Evolutionary conservation across 2,113 vertebrate species (phyloP), one percentile per base, ranked within the genome.

Genomic region (Nipponia nippon): DNA sequence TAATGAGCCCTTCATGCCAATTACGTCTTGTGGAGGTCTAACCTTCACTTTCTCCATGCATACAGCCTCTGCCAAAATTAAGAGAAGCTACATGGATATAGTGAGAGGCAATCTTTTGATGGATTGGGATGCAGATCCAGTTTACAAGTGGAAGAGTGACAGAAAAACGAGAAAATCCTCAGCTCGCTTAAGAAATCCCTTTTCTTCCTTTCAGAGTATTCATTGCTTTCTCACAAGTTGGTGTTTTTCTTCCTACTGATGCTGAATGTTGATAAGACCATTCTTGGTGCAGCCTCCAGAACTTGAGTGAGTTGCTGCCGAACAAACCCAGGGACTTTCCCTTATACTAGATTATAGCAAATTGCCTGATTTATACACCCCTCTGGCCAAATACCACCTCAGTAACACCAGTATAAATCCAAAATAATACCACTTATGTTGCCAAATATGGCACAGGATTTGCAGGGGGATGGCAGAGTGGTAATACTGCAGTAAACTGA

Each of bases 321-420:
- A 70, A 52, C 30, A 83, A 69, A 56, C 23, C 29, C 52, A 38
- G 1, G 6, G 78, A 79, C 59, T 90, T 91, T 80, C 27, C 19
- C 30, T 79, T 79, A 38, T 25, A 49, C 6, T 36, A 32, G 8
- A 25, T 65, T 71, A 44, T 20, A 90, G 25, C 18, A 93, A 91
- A 69, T 36, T 91, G 26, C 47, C n/a, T 79, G n/a, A 61, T 85
- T 78, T 95, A 65, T 69, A 65, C 79, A 76, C 25, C 80, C 12
- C 8, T 72, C 36, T 78, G 61, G 56, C 38, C 38, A 87, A 79
- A 87, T 40, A 59, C 12, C 26, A 67, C 50, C 42, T 67, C 32
- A 42, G 18, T 53, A 50, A 56, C 1, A 2, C 21, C 9, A 34
- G 15, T 36, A 62, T 34, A 85, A 87, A 92, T 50, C 22, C 52